These are phyloP conservation scores for Catostylus mosaicus DNA, from an alignment of 30 jellyfish, hydroid and myxozoan genomes.

Conservation along the genomic window DNA sequence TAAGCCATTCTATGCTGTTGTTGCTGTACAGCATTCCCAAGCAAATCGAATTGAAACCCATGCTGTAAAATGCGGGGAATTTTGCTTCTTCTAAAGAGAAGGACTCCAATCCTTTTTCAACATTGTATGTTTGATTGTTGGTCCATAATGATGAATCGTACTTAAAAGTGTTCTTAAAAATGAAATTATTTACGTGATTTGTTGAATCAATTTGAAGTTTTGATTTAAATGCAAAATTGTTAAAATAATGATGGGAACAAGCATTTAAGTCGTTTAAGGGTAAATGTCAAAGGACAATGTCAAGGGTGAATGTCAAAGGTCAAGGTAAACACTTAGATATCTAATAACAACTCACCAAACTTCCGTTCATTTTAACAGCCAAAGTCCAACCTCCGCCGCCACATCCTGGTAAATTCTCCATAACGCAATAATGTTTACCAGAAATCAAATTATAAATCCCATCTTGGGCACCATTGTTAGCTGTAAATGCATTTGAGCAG, in stretches of 20 bases:
- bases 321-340: no score
- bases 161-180: not conserved
- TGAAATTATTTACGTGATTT: no score
- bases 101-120: conserved; percentile 7
- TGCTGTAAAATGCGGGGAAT: not conserved
- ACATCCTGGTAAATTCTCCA: conserved; percentile 42
- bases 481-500: not conserved
- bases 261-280: no score
- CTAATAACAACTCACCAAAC: conserved; percentile 40
- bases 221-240: no score
- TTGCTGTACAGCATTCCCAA: not conserved
- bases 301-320: no score
- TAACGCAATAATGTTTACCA: conserved; percentile 57
- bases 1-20: not conserved
- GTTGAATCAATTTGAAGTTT: no score
- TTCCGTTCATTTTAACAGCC: conserved; percentile 30
- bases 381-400: conserved; percentile 76
- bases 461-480: not conserved
- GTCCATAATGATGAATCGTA: conserved; percentile 10
- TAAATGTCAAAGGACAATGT: no score
- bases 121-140: conserved; percentile 14
- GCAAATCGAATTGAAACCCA: not conserved
- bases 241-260: no score
- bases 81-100: conserved; percentile 8
- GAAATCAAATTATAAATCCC: conserved; percentile 30